Evolutionary conservation across 2,888 invertebrate genomes (phyloP), one percentile per base, ranked within the genome.

Genomic region (Ormyrus labotus): DNA sequence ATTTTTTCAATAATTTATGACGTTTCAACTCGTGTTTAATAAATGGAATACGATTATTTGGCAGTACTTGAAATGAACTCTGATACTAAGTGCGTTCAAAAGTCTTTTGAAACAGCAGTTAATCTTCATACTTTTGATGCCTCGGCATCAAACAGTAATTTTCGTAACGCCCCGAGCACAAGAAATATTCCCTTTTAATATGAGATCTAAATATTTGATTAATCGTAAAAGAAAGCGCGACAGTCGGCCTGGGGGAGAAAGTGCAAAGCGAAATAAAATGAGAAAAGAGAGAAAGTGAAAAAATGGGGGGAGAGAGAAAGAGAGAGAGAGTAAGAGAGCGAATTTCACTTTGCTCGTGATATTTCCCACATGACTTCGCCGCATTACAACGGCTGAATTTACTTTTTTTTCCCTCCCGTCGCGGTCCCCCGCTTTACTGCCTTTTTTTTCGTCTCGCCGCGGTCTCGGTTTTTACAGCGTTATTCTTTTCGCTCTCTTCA

Each of bases 371-470:
- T 63, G 77, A 57, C 57, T 60, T 63, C 63, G 75, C 81, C 64
- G 81, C 82, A 82, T 80, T 63, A 63, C 48, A 34, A 63, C 73
- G 53, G 67, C 72, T 73, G 65, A 81, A 67, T 71, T 69, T 51
- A 50, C 51, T 58, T 47, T 72, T 13, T 13, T 58, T 61, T 34
- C 19, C 65, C 55, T 50, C 47, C 9, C 34, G 45, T 47, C 34
- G 34, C 34, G 4, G 34, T 34, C 34, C 34, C 8, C 13, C 55
- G 47, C 13, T 45, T 48, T 70, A 4, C 34, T 34, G n/a, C 9
- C 8, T 11, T 19, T 13, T 57, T 50, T 63, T 69, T 9, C 60
- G 78, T 81, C 83, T 80, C 75, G 83, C 10, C 78, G 81, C 77
- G 34, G 34, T 34, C 34, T 34, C 34, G 34, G 67, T 80, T 82